Evolutionary conservation across 2,113 vertebrate species (phyloP).

Genomic region (Tauraco erythrolophus): DNA sequence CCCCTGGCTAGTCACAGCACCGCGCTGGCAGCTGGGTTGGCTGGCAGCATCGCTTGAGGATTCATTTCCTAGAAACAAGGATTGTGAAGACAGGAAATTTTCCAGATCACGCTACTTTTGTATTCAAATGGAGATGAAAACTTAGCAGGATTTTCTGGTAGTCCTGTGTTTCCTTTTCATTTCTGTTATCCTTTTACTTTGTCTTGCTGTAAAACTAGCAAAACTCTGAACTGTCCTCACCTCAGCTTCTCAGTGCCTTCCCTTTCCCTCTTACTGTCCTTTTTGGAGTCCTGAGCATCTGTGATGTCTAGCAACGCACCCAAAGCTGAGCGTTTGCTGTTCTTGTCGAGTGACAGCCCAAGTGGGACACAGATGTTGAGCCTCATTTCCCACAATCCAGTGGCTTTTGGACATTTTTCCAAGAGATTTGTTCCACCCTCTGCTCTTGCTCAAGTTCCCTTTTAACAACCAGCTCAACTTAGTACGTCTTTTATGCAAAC

Average conservation of each 20-base stretch:
- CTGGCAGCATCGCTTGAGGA: not conserved
- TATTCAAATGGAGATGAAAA: not conserved
- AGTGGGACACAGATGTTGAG: slow-evolving; percentile 3
- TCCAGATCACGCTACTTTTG: not conserved
- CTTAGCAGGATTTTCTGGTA: not conserved
- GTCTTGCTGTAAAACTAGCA: not conserved
- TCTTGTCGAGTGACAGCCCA: not conserved
- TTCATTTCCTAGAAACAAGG: slow-evolving; percentile 5
- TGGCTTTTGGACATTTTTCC: slow-evolving; percentile 6
- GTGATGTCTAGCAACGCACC: not conserved
- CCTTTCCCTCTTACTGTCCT: not conserved
- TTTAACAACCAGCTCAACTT: not conserved
- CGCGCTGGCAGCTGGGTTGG: not conserved
- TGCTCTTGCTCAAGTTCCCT: not conserved
- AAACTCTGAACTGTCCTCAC: not conserved
- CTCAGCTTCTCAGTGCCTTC: not conserved
- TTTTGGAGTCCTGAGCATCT: not conserved
- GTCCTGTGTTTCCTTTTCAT: not conserved
- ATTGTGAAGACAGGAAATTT: not conserved
- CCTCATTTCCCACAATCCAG: not conserved
- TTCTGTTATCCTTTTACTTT: not conserved
- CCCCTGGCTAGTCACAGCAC: not conserved
- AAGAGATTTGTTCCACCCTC: not conserved
- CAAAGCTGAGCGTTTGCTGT: not conserved
- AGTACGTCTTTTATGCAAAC: not conserved